A percentile compares a stretch with the other conserved stretches of the same genome.
Conservation (phyloP, 2,797 vertebrate species). For the Ibycter americanus region DNA sequence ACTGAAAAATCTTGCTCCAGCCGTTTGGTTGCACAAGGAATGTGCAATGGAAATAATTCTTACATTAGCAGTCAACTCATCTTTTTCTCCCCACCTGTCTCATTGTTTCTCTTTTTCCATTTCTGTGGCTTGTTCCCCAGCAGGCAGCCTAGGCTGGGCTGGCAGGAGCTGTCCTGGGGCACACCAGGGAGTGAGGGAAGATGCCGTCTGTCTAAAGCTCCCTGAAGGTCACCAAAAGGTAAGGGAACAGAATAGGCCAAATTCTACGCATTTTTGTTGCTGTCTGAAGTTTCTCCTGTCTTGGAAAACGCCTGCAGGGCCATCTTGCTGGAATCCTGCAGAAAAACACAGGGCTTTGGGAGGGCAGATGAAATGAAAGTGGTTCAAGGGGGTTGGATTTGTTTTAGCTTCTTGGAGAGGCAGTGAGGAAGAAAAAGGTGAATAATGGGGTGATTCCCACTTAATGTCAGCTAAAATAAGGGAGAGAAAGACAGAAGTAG, state of each 20-base stretch:
- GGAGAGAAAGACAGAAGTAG: neutral
- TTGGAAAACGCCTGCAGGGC: conserved; percentile 52
- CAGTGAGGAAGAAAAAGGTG: neutral
- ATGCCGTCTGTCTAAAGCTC: neutral
- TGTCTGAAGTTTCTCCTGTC: conserved; percentile 55
- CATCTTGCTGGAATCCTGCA: conserved; percentile 2
- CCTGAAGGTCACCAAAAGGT: conserved; percentile 49
- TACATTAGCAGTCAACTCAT: neutral
- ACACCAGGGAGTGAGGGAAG: neutral
- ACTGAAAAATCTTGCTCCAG: neutral
- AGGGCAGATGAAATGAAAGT: conserved; percentile 22
- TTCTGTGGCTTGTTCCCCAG: neutral
- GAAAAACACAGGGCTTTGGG: conserved; percentile 17
- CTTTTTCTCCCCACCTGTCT: neutral
- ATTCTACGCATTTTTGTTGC: conserved; percentile 66
- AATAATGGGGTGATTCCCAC: neutral
- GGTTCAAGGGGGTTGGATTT: neutral
- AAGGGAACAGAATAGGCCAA: conserved; percentile 7
- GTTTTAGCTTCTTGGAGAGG: neutral
- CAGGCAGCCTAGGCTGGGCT: neutral
- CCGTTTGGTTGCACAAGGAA: neutral
- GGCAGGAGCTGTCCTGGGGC: neutral
- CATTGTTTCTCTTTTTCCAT: neutral
- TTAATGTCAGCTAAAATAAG: neutral
- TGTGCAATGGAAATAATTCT: neutral